Percentiles rank a stretch among this genome's conserved stretches.
Evolutionary conservation across 2,888 invertebrate species (phyloP).

Genomic region (Hylaea fasciaria): DNA sequence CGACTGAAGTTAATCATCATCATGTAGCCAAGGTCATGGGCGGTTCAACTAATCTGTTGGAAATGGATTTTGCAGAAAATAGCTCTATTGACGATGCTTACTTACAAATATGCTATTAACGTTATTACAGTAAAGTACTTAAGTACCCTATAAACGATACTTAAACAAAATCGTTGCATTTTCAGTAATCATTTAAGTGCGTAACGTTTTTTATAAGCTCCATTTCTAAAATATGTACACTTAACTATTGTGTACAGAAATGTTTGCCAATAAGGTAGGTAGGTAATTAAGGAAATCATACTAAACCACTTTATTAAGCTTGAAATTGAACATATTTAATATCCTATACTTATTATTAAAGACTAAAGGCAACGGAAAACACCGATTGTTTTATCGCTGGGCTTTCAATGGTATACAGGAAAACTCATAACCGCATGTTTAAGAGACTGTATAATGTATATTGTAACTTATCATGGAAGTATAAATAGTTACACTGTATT

Average conservation of each 20-base stretch:
- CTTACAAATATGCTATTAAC: not conserved
- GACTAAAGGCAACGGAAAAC: conserved; percentile 4
- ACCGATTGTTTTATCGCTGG: conserved; percentile 6
- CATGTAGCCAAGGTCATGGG: conserved; percentile 33
- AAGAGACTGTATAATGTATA: too few species aligned
- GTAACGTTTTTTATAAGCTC: too few species aligned
- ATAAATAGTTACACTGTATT: too few species aligned
- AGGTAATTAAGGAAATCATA: too few species aligned
- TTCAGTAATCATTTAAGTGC: too few species aligned
- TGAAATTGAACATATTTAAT: conserved; percentile 2
- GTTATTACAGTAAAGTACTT: too few species aligned
- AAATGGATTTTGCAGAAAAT: conserved; percentile 50
- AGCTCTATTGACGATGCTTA: conserved; percentile 1
- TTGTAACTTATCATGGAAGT: too few species aligned
- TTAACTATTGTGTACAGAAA: too few species aligned
- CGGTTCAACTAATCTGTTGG: conserved; percentile 50
- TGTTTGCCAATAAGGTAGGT: not conserved
- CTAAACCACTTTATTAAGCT: not conserved
- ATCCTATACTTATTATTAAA: not conserved
- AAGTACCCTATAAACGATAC: too few species aligned
- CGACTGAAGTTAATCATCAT: conserved; percentile 60
- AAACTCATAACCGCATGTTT: conserved; percentile 2
- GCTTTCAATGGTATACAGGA: conserved; percentile 17
- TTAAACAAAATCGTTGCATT: too few species aligned
- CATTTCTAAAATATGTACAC: too few species aligned